Base-by-base conservation (phyloP, 2,888 invertebrate genomes). In the Hirtodrosophila cameraria region DNA sequence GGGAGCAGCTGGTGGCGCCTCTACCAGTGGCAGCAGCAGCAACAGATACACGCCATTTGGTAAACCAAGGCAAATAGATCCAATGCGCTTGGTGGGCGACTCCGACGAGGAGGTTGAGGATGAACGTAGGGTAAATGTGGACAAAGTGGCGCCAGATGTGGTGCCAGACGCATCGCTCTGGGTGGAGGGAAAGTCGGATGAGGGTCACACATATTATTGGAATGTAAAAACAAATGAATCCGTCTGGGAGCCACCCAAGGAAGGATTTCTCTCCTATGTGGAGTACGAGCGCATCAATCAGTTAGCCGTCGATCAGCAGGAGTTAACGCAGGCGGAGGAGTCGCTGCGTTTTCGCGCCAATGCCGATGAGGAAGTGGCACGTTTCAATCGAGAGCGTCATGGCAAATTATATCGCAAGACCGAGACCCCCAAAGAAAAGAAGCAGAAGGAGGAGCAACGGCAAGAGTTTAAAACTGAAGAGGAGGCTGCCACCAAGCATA, bases 151-250 rank as follows among this genome's bases (percentile, higher is more conserved):
- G 77, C 49, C 88, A 42, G 86, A 84, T 3, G 41, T 62, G 0
- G 86, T 88, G 6, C 88, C 90, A 0, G 88, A 90, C 65, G 85
- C 89, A 2, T 93, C 92, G 42, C 88, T 94, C 15, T 97, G 97
- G 97, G 94, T 95, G 68, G 96, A 97, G 90, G 94, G 90, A 2
- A 93, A 93, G 74, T 93, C 94, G 62, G 94, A 94, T 41, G 95
- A 96, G 83, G 97, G 96, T 0, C 92, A 94, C 75, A 93, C 94
- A 1, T 97, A 97, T 89, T 98, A 95, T 86, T 97, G 97, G 96
- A 96, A 97, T 89, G 94, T 93, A 1, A 93, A 94, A 70, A 96
- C 96, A 27, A 95, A 95, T 91, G 96, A 95, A 91, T 94, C 96
- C 0, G 92, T 93, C 1, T 96, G 96, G 96, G 94, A 94, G 66